A percentile compares a stretch with the other conserved stretches of the same genome.
These are phyloP conservation scores for Penaeus chinensis DNA, from an alignment of 1,140 invertebrate genomes.

Conservation along the genomic window DNA sequence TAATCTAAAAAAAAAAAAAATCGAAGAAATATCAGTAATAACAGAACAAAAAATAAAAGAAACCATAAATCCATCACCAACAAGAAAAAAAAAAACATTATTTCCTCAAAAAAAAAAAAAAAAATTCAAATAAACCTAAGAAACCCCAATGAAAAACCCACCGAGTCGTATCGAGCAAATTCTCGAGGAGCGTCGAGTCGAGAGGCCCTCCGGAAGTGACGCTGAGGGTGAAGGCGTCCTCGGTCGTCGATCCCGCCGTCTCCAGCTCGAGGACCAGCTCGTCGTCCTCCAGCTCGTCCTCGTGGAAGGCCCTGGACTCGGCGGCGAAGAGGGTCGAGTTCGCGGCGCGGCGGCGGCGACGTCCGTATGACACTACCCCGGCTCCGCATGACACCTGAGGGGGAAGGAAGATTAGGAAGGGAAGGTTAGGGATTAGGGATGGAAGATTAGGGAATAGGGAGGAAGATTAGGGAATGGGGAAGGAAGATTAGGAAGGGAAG, in stretches of 20 bases:
- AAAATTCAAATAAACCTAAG: no score
- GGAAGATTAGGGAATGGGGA: no score
- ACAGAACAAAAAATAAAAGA: no score
- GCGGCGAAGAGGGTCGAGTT: constrained; percentile 28
- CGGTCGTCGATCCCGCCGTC: constrained; percentile 8
- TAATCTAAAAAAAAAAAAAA: no score
- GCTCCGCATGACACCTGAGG: constrained; percentile 57
- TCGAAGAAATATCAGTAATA: no score
- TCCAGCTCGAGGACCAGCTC: constrained; percentile 7
- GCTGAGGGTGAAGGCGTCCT: constrained; percentile 31
- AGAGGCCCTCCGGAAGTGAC: neutral
- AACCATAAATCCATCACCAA: no score
- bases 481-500: no score
- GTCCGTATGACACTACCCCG: constrained; percentile 59
- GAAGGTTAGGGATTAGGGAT: neutral
- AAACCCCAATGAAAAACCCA: no score
- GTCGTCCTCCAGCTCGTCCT: constrained; percentile 12
- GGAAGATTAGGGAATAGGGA: neutral
- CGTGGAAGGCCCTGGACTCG: neutral
- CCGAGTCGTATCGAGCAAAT: no score
- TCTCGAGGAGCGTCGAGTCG: no score
- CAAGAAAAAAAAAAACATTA: no score
- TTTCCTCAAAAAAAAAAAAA: no score
- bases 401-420: neutral
- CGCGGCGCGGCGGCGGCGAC: constrained; percentile 30